Percentiles rank a stretch among this genome's conserved stretches.
phyloP scores from a whole-genome alignment of 2,888 invertebrate genomes.

The Tineola bisselliella region DNA sequence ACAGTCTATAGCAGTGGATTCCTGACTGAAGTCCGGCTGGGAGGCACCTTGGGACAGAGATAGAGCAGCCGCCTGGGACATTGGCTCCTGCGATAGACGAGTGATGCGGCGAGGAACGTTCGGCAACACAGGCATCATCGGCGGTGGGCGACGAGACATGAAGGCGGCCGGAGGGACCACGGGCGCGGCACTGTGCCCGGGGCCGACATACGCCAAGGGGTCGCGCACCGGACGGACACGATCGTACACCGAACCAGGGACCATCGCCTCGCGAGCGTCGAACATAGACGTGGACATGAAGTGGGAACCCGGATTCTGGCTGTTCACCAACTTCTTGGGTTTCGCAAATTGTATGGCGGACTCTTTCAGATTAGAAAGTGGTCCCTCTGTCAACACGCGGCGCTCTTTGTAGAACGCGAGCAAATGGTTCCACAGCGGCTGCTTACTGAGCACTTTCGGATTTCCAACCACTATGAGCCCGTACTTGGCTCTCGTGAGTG shows the following conservation, averaged over 20 bases:
- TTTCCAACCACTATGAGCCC: constrained; percentile 99
- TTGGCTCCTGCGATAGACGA: constrained; percentile 73
- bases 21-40: constrained; percentile 81
- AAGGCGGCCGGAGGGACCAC: constrained; percentile 55
- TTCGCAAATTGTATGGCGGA: constrained; percentile 97
- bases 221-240: constrained; percentile 85
- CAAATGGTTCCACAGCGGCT: constrained; percentile 98
- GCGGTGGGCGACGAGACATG: constrained; percentile 47
- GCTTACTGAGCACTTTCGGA: constrained; percentile 97
- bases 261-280: constrained; percentile 94
- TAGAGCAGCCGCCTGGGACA: constrained; percentile 77
- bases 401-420: constrained; percentile 98
- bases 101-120: constrained; percentile 50
- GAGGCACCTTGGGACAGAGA: constrained; percentile 79
- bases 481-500: constrained; percentile 95
- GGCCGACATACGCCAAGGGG: constrained; percentile 92
- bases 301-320: constrained; percentile 94
- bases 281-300: constrained; percentile 98
- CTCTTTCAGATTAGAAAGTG: constrained; percentile 95
- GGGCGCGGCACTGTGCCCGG: constrained; percentile 75
- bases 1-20: constrained; percentile 85
- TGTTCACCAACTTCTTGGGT: constrained; percentile 94
- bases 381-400: constrained; percentile 96
- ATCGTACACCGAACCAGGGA: constrained; percentile 94
- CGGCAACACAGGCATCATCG: constrained; percentile 77